Percentiles rank a stretch among this genome's conserved stretches.
Evolutionary conservation across 1,140 invertebrate genomes (phyloP).

Genomic region (Portunus trituberculatus): DNA sequence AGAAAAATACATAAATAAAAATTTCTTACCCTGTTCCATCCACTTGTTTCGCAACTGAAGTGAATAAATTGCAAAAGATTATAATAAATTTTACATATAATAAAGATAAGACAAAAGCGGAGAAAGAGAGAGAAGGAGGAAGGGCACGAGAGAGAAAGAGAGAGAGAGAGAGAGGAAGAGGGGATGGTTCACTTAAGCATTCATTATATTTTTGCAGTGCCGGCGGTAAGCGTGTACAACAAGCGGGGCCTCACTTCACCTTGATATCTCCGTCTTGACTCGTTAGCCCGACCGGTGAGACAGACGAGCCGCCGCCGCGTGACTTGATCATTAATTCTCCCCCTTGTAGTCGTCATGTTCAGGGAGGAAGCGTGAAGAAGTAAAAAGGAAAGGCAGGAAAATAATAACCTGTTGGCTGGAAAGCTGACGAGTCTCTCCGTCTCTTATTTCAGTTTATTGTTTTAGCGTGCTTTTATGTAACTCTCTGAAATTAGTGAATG

Average conservation of each 20-base stretch:
- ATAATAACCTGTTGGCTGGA: background rate
- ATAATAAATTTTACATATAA: too few relatives aligned
- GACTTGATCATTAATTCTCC: slow-evolving; percentile 14
- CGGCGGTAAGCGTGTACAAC: background rate
- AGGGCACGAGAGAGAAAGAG: too few relatives aligned
- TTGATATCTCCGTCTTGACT: background rate
- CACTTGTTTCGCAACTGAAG: too few relatives aligned
- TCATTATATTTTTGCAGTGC: background rate
- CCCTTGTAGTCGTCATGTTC: background rate
- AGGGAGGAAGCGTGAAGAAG: background rate
- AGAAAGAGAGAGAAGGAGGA: too few relatives aligned
- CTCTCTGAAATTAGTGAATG: too few relatives aligned
- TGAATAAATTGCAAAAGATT: too few relatives aligned
- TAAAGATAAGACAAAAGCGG: too few relatives aligned
- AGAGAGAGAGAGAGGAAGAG: background rate
- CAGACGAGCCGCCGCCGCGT: background rate
- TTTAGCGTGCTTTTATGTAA: background rate
- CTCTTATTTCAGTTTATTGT: background rate
- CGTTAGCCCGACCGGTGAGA: background rate
- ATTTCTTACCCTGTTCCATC: too few relatives aligned
- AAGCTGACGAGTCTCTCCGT: background rate
- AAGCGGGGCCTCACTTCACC: background rate
- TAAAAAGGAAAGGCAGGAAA: slow-evolving; percentile 11
- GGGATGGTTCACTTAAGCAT: background rate
- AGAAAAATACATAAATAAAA: too few relatives aligned